These are phyloP conservation scores for Philantomba maxwellii DNA, from an alignment of 2,113 vertebrate species.

Conservation along the genomic window DNA sequence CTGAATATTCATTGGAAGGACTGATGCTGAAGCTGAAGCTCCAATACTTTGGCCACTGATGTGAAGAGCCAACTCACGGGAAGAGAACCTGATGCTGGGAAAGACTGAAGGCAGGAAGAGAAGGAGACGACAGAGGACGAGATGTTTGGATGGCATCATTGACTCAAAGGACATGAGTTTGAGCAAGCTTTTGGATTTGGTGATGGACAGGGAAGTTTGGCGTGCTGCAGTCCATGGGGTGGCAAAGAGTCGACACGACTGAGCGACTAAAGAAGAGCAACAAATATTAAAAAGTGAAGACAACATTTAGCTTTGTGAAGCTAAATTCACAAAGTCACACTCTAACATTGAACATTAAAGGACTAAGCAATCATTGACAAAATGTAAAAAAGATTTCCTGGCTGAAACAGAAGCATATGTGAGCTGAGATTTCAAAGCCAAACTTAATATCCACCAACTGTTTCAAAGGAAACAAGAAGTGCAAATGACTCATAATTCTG, in stretches of 20 bases:
- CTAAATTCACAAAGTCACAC: background rate
- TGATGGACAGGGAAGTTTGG: background rate
- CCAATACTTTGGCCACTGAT: background rate
- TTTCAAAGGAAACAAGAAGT: background rate
- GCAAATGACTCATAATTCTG: background rate
- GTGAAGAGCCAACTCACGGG: background rate
- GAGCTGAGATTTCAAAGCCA: conserved; percentile 13
- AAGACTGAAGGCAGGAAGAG: background rate
- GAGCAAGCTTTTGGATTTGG: background rate
- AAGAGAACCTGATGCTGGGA: background rate
- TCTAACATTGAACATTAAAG: background rate
- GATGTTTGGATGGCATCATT: background rate
- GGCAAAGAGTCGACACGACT: rapidly evolving
- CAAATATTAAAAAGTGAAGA: background rate
- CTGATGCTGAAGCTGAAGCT: background rate
- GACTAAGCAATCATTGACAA: background rate
- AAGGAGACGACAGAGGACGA: background rate
- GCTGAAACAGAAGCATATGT: background rate
- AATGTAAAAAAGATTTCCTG: background rate
- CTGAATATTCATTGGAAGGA: background rate
- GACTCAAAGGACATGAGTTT: background rate
- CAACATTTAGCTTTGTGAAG: background rate
- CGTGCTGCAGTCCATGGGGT: background rate
- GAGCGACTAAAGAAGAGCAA: background rate
- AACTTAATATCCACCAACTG: background rate